These are phyloP conservation scores for Hyperopisus bebe DNA, from an alignment of 2,113 vertebrate genomes.

Conservation along the genomic window DNA sequence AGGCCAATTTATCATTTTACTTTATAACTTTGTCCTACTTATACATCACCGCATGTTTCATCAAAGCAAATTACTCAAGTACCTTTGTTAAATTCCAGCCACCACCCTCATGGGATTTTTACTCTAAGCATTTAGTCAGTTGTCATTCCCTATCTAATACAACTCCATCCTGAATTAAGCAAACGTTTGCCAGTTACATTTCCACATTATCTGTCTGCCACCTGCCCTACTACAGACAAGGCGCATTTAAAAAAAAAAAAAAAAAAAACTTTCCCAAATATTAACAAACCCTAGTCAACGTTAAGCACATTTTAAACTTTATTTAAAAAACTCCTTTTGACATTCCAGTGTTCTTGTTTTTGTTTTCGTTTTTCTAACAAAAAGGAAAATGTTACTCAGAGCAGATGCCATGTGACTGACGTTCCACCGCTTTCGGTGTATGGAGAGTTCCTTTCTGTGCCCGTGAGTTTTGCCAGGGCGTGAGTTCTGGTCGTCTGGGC, in stretches of 20 bases:
- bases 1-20: background rate
- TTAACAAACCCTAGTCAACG: background rate
- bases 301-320: conserved; percentile 33
- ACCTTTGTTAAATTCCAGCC: background rate
- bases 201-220: background rate
- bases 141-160: background rate
- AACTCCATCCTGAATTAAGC: background rate
- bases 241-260: background rate
- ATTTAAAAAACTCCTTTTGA: conserved; percentile 51
- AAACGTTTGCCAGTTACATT: background rate
- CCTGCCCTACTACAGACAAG: background rate
- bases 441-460: conserved; percentile 29
- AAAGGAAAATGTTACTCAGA: conserved; percentile 34
- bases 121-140: background rate
- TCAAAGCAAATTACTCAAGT: background rate
- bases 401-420: conserved; percentile 43
- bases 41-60: background rate
- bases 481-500: conserved; percentile 23
- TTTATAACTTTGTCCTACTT: background rate
- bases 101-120: background rate
- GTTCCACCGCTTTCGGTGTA: conserved; percentile 46
- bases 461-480: conserved; percentile 1
- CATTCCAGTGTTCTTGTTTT: conserved; percentile 63
- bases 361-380: conserved; percentile 61
- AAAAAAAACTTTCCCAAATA: background rate